Conservation (phyloP, 92 coral and sea anemone species). For the Phenganax stokvisi region DNA sequence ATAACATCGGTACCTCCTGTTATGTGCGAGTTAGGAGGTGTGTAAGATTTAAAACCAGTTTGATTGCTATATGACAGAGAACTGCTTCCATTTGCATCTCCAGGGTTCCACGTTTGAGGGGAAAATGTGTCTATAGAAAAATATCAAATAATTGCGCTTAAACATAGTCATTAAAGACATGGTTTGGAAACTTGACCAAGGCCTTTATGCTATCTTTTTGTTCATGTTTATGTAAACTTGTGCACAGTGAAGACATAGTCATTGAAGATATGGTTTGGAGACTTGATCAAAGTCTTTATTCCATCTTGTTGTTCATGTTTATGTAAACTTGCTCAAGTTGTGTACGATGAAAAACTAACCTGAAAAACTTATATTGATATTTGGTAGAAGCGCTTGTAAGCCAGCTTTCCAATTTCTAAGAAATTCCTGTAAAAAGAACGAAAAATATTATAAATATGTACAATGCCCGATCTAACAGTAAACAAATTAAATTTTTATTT, state of each 20-base stretch:
- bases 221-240: no score
- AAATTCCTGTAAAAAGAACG: conserved; percentile 45
- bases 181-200: background rate
- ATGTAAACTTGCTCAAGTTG: no score
- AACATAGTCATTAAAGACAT: background rate
- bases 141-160: no score
- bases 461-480: no score
- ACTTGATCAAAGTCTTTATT: no score
- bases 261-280: no score
- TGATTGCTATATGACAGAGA: conserved; percentile 15
- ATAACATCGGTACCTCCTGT: background rate
- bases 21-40: conserved; percentile 6
- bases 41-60: conserved; percentile 7
- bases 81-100: conserved; percentile 24
- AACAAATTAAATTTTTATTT: no score
- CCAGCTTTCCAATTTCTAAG: conserved; percentile 90
- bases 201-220: background rate
- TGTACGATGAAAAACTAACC: conserved; percentile 42
- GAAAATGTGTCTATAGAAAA: conserved; percentile 15
- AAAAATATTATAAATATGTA: background rate
- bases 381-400: conserved; percentile 84
- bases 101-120: conserved; percentile 20
- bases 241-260: no score
- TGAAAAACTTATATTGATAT: conserved; percentile 93
- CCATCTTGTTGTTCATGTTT: no score